Conservation (phyloP, 2,797 vertebrate genomes). For the Mormyrus hasselquistii region DNA sequence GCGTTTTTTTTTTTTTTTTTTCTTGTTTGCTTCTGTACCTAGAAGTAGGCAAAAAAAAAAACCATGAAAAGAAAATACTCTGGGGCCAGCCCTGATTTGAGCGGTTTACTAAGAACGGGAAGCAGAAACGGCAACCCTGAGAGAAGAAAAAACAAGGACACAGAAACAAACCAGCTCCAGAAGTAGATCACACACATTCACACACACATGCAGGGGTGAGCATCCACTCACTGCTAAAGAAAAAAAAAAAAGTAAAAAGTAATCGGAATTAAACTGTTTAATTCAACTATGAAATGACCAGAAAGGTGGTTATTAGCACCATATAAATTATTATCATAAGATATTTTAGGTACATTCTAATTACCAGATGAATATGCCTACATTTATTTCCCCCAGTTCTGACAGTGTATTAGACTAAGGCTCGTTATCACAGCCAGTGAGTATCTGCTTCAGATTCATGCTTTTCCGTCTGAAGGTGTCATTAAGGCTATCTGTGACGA, state of each 20-base stretch:
- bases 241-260: neutral
- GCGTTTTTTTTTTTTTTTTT: neutral
- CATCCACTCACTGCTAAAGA: neutral
- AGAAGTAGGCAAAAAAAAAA: neutral
- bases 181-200: neutral
- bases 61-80: neutral
- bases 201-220: neutral
- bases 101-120: neutral
- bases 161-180: neutral
- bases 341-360: slow-evolving; percentile 72
- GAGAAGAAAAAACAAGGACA: neutral
- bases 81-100: neutral
- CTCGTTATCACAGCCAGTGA: slow-evolving; percentile 79
- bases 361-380: slow-evolving; percentile 73
- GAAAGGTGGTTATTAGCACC: slow-evolving; percentile 75
- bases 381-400: slow-evolving; percentile 62
- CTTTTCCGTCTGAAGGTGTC: slow-evolving; percentile 71
- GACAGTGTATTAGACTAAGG: slow-evolving; percentile 66
- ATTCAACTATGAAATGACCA: slow-evolving; percentile 38
- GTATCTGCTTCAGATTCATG: slow-evolving; percentile 69
- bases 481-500: slow-evolving; percentile 67
- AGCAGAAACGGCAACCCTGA: neutral
- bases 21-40: neutral
- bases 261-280: slow-evolving; percentile 28
- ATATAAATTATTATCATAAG: slow-evolving; percentile 79